Base-by-base conservation (phyloP, 2,888 invertebrate genomes). In the Andrena camellia region DNA sequence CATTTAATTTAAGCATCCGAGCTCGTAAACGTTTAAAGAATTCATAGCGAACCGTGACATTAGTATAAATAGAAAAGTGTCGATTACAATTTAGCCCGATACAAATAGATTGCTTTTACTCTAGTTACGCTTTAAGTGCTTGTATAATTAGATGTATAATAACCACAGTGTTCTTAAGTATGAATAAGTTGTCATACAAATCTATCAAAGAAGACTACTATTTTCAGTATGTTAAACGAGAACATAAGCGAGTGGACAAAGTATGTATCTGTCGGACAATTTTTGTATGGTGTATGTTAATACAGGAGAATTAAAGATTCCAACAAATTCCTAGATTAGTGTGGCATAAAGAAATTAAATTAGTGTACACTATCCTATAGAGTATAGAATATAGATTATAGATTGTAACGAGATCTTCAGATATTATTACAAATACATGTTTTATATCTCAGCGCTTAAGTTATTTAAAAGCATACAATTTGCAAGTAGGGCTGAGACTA, bases 141-240 rank as follows among this genome's bases (percentile, higher is more conserved):
- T 20, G 35, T 72, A 54, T 23, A 35, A 50, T 60, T 59, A 54
- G n/a, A 35, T 68, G 13, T 68, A 60, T 35, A 35, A 42, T 69
- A 29, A 57, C 52, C n/a, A 54, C 48, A 64, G 52, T 81, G 73
- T 62, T 57, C 66, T 66, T 60, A 23, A 52, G 13, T 72, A 67
- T 31, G 8, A 57, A 59, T 57, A 42, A 52, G 1, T 62, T 70
- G 5, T 57, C 35, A 48, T 77, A 77, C 20, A 35, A 42, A 59
- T 42, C 42, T 42, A 57, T 17, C 8, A 42, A 67, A 63, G 17
- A 33, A 52, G 26, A 33, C 33, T 54, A 13, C n/a, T 75, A 64
- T 75, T 71, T 60, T 13, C 7, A 74, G 20, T 63, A 72, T 81
- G 54, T 63, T 74, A 60, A n/a, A 26, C 29, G 13, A 50, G 42